Evolutionary conservation across 2,797 vertebrate species (phyloP).

Genomic region (Melanotaenia nigrans): DNA sequence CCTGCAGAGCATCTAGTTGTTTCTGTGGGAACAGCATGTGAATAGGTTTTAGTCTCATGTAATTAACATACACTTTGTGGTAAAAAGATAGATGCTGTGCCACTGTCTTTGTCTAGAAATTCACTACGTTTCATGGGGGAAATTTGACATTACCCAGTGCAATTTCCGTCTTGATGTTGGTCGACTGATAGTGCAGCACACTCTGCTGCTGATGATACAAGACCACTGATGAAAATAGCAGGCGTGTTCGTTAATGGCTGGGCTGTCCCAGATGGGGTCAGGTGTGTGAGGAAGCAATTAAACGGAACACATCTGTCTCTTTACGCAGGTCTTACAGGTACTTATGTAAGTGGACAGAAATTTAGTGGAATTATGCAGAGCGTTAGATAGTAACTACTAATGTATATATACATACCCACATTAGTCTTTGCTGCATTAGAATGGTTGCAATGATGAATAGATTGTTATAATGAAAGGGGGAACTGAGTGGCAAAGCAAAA

Average conservation of each 20-base stretch:
- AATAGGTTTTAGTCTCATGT: background rate
- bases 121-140: background rate
- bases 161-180: conserved; percentile 21
- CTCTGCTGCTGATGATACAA: conserved; percentile 45
- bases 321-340: conserved; percentile 20
- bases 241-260: conserved; percentile 60
- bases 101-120: conserved; percentile 6
- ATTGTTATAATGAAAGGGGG: conserved; percentile 41
- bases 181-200: conserved; percentile 23
- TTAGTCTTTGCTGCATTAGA: conserved; percentile 31
- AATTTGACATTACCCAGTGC: conserved; percentile 11
- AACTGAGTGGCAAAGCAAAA: conserved; percentile 21
- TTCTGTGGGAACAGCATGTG: background rate
- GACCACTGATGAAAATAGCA: conserved; percentile 60
- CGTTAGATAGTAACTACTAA: conserved; percentile 9
- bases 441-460: conserved; percentile 18
- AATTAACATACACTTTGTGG: conserved; percentile 2
- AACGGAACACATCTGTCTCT: conserved; percentile 29
- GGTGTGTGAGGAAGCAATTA: conserved; percentile 47
- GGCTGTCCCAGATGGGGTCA: conserved; percentile 49
- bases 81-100: conserved; percentile 5
- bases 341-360: conserved; percentile 21
- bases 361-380: conserved; percentile 14
- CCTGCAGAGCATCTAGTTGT: background rate
- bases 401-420: conserved; percentile 1